Evolutionary conservation across 2,797 vertebrate genomes (phyloP), one percentile per base, ranked within the genome.

Genomic region (Fratercula arctica): DNA sequence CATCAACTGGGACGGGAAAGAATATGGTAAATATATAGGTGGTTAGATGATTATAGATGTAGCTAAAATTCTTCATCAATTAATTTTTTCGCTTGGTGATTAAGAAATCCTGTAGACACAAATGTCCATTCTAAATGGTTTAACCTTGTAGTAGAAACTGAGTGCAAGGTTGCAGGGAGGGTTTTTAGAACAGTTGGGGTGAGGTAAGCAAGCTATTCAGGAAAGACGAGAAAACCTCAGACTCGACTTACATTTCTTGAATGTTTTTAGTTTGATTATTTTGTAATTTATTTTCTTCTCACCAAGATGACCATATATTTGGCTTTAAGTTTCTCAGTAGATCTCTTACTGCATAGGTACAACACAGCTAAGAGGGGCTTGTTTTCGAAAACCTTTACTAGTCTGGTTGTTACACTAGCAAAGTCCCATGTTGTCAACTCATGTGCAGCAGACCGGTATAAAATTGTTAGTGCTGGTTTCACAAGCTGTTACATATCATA

Each of bases 11-110:
- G 39, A 96, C 64, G 17, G 98, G 98, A 77, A 98, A 97, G 67
- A 95, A 98, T 93, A 98, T 97, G 74, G 99, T 99, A 97, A 98
- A 98, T 97, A 73, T n/a, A 26, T 19, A 54, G 26, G 8, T 29
- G 41, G 23, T 59, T 13, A 43, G 31, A 31, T 24, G 5, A 17
- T 57, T 87, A 16, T 24, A 70, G 10, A 45, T 61, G 67, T 4
- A 82, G 35, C 11, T 81, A 56, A 6, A 46, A 66, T 85, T 87
- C 16, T 53, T 33, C 16, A 33, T 66, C 28, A 45, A 3, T 64
- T 76, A 10, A 31, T 12, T 57, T 68, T 50, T 68, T 76, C 23
- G 10, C 35, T 78, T 75, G 75, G 19, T 63, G 26, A 28, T 79
- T 75, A 75, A 83, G 35, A 63, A 88, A 60, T 31, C 29, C 25